phyloP scores from a whole-genome alignment of 1,140 invertebrate species.

The Drosophila dunni region DNA sequence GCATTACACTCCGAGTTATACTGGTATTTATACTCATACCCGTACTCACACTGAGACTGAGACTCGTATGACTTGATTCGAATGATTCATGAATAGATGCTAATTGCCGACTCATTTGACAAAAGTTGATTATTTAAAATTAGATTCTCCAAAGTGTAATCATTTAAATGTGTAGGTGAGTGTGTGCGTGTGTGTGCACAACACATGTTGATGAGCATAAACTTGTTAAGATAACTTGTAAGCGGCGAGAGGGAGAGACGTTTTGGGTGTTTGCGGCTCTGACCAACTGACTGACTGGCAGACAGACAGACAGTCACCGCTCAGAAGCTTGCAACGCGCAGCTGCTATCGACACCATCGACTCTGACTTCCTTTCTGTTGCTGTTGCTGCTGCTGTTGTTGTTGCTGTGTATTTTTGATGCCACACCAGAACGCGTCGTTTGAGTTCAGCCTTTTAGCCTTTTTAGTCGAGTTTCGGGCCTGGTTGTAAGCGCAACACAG shows the following conservation, averaged over 20 bases:
- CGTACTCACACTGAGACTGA: no score
- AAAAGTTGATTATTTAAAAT: conserved; percentile 8
- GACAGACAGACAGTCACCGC: no score
- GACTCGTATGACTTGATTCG: no score
- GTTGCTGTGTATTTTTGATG: background rate
- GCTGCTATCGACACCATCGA: conserved; percentile 31
- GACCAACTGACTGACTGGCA: conserved; percentile 1
- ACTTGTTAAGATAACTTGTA: conserved; percentile 18
- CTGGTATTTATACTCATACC: background rate
- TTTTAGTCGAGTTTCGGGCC: conserved; percentile 58
- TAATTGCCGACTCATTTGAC: conserved; percentile 8
- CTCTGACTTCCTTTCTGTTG: conserved; percentile 9
- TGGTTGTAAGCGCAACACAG: conserved; percentile 50
- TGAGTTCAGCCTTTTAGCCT: conserved; percentile 12
- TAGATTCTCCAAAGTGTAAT: conserved; percentile 9
- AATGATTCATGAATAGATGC: conserved; percentile 1
- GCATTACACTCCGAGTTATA: background rate
- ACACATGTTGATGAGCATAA: conserved; percentile 16
- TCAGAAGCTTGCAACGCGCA: conserved; percentile 47
- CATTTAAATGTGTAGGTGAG: background rate
- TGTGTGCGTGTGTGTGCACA: background rate
- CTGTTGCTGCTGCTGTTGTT: no score
- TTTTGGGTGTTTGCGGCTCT: background rate
- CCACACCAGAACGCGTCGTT: conserved; percentile 2
- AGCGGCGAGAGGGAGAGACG: background rate